A percentile compares a stretch with the other conserved stretches of the same genome.
Conservation (phyloP, 2,888 invertebrate species). For the Bhutanitis thaidina region DNA sequence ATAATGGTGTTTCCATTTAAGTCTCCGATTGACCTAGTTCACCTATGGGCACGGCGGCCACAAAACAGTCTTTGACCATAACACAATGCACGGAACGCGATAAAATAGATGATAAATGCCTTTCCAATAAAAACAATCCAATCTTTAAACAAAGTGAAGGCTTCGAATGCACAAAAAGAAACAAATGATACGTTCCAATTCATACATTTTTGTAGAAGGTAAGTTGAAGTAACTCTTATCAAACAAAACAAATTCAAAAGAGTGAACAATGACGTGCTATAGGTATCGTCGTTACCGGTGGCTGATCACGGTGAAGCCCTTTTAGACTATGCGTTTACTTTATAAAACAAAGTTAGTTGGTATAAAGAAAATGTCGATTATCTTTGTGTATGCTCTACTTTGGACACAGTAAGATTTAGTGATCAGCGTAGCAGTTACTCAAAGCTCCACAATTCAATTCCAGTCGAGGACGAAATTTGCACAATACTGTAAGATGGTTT, state of each 20-base stretch:
- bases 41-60: constrained; percentile 55
- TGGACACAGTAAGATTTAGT: no score
- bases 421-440: no score
- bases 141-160: constrained; percentile 58
- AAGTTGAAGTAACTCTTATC: constrained; percentile 72
- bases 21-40: constrained; percentile 56
- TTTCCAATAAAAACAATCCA: constrained; percentile 55
- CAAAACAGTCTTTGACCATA: constrained; percentile 59
- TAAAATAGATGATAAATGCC: constrained; percentile 44
- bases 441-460: no score
- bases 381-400: no score
- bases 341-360: no score
- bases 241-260: constrained; percentile 66
- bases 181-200: constrained; percentile 62
- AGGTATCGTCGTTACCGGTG: constrained; percentile 52
- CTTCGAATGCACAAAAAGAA: constrained; percentile 54
- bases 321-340: constrained; percentile 42
- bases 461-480: no score
- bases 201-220: constrained; percentile 52
- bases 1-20: constrained; percentile 67
- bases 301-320: constrained; percentile 39
- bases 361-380: no score
- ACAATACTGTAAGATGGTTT: no score
- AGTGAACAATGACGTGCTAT: constrained; percentile 70
- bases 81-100: constrained; percentile 36